These are phyloP conservation scores for Parus major DNA, from an alignment of 2,113 vertebrate species.

Conservation along the genomic window DNA sequence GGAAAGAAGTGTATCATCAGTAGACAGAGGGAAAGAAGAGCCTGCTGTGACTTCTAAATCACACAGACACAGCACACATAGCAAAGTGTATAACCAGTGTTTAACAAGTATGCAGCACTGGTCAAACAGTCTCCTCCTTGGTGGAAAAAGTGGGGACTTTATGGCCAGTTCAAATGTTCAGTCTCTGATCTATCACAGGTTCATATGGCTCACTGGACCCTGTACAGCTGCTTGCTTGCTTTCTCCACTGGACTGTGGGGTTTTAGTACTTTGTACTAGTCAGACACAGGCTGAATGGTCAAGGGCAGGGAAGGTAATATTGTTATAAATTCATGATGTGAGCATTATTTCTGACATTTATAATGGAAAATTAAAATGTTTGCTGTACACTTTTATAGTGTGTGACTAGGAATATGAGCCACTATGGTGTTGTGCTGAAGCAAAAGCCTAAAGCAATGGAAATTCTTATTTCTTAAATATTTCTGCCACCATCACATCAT, in stretches of 20 bases:
- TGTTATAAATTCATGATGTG: not conserved
- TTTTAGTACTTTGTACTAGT: not conserved
- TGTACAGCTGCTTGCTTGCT: not conserved
- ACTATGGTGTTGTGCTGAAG: not conserved
- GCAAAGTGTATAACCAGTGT: not conserved
- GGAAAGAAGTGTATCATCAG: not conserved
- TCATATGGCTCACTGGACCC: not conserved
- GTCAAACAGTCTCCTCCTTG: not conserved
- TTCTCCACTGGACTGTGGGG: not conserved
- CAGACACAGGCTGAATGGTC: not conserved
- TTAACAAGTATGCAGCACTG: not conserved
- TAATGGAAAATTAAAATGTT: not conserved
- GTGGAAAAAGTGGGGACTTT: not conserved
- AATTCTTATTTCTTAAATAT: not conserved
- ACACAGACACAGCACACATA: not conserved
- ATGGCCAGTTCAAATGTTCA: rapidly evolving
- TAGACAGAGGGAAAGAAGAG: not conserved
- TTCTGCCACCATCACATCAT: not conserved
- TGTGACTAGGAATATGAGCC: not conserved
- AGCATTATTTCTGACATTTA: not conserved
- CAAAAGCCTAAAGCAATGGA: not conserved
- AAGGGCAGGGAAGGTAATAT: not conserved
- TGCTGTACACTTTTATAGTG: not conserved
- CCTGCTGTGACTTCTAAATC: not conserved
- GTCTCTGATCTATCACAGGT: not conserved